Conservation (phyloP, 1,140 invertebrate species). For the Drosophila miranda region DNA sequence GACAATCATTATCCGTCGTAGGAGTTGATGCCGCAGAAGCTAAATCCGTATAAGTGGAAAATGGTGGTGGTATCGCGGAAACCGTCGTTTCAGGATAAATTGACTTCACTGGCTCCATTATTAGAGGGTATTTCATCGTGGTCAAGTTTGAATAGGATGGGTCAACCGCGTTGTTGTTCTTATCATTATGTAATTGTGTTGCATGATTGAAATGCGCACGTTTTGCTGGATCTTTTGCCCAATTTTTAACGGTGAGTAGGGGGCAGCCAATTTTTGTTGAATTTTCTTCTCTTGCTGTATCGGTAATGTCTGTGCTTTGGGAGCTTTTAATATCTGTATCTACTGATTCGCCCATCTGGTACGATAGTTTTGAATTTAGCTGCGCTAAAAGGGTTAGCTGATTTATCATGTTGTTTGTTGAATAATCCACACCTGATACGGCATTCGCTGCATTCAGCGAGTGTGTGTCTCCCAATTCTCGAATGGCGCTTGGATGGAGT, state of each 20-base stretch:
- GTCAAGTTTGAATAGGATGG: slow-evolving; percentile 21
- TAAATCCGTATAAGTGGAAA: slow-evolving; percentile 27
- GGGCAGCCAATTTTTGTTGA: slow-evolving; percentile 50
- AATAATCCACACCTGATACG: slow-evolving; percentile 34
- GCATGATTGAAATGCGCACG: slow-evolving; percentile 29
- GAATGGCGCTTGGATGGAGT: slow-evolving; percentile 82
- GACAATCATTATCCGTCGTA: slow-evolving; percentile 74
- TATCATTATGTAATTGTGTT: slow-evolving; percentile 53
- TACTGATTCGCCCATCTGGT: slow-evolving; percentile 58
- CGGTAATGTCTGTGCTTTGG: background rate
- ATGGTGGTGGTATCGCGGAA: slow-evolving; percentile 41
- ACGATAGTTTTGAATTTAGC: slow-evolving; percentile 61
- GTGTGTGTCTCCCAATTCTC: slow-evolving; percentile 14
- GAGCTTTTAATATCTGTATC: slow-evolving; percentile 6
- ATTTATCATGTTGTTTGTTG: slow-evolving; percentile 56
- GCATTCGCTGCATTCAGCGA: slow-evolving; percentile 14
- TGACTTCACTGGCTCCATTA: slow-evolving; percentile 32
- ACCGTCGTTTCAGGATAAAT: slow-evolving; percentile 15
- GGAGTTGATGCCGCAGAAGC: slow-evolving; percentile 27
- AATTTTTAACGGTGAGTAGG: slow-evolving; percentile 82
- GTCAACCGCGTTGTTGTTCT: slow-evolving; percentile 69
- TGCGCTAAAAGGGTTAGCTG: slow-evolving; percentile 62
- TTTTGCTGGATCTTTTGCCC: slow-evolving; percentile 82
- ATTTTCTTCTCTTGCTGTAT: slow-evolving; percentile 29
- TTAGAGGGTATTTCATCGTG: slow-evolving; percentile 76